phyloP scores from a whole-genome alignment of 2,797 vertebrate genomes.

The Cirrhinus mrigala region DNA sequence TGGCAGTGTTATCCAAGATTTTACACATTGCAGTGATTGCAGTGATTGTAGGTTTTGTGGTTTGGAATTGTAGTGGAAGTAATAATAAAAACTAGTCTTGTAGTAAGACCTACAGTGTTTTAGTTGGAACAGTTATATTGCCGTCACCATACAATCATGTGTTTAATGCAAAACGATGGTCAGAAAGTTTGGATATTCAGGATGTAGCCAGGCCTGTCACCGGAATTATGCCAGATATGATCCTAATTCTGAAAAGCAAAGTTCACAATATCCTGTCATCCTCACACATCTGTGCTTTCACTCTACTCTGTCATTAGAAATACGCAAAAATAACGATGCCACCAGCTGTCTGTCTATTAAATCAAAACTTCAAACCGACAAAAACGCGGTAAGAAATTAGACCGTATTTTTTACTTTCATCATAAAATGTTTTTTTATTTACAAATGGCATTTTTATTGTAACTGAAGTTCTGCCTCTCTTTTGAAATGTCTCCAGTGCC shows the following conservation, averaged over 20 bases:
- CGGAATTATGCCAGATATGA: neutral
- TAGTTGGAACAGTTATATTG: too few relatives aligned
- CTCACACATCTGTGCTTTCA: constrained; percentile 26
- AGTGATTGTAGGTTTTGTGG: too few relatives aligned
- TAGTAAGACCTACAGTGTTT: neutral
- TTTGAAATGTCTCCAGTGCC: constrained; percentile 61
- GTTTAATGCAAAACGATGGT: neutral
- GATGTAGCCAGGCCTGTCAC: neutral
- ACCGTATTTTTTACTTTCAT: neutral
- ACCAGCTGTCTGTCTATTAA: constrained; percentile 88
- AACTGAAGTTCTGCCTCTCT: constrained; percentile 1
- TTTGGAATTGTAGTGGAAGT: too few relatives aligned
- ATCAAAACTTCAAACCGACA: constrained; percentile 87
- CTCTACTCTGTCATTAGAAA: constrained; percentile 78
- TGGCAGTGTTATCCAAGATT: neutral
- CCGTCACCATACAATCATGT: neutral
- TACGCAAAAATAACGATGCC: constrained; percentile 86
- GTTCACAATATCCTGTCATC: neutral
- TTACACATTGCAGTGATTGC: too few relatives aligned
- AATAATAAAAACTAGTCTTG: neutral
- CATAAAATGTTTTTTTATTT: neutral
- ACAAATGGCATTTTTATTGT: neutral
- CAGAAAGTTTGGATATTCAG: neutral
- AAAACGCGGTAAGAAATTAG: constrained; percentile 80
- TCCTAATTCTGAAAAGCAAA: too few relatives aligned